Evolutionary conservation across 2,113 vertebrate species (phyloP).

Genomic region (Chaetura pelagica): DNA sequence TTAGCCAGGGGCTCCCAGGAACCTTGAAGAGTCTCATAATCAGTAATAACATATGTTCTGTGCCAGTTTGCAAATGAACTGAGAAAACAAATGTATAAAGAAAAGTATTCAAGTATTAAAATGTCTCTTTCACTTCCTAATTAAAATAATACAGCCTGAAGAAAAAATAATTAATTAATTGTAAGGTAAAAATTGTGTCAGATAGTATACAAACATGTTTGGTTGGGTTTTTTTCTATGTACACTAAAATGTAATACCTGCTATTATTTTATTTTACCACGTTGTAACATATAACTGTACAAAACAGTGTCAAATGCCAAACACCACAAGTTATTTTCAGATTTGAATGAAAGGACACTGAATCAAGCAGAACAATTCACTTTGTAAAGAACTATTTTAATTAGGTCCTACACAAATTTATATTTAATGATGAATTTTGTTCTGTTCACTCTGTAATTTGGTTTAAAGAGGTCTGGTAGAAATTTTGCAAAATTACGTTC

Average conservation of each 20-base stretch:
- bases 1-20: background rate
- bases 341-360: background rate
- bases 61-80: background rate
- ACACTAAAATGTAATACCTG: background rate
- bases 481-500: background rate
- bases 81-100: background rate
- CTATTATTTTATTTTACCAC: background rate
- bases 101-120: background rate
- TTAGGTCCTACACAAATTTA: background rate
- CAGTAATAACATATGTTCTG: too few species aligned
- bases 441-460: background rate
- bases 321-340: background rate
- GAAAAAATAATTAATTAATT: background rate
- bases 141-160: background rate
- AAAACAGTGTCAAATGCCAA: background rate
- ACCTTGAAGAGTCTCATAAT: background rate
- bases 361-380: background rate
- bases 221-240: too few species aligned
- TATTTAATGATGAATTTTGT: background rate
- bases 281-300: background rate
- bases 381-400: background rate
- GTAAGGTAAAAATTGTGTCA: background rate
- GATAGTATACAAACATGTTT: background rate
- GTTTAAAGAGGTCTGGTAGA: fast-evolving
- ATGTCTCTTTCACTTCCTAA: background rate